Conservation (phyloP, 2,113 vertebrate genomes). For the Canis aureus region DNA sequence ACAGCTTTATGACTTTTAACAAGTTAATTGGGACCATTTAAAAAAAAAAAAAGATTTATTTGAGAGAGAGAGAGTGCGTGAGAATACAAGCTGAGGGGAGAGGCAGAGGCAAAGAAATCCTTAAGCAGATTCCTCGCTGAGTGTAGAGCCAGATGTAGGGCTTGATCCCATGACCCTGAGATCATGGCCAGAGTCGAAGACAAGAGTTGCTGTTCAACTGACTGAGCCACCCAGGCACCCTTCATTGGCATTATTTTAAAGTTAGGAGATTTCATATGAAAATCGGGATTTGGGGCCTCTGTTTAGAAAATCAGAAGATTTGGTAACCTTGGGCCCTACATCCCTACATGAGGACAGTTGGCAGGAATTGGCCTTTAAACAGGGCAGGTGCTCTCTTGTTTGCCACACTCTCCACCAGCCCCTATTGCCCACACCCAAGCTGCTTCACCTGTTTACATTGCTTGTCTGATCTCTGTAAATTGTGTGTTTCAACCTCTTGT, state of each 20-base stretch:
- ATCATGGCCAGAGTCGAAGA: background rate
- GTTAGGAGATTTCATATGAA: background rate
- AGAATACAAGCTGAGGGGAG: background rate
- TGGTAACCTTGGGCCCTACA: background rate
- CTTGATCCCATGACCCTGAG: background rate
- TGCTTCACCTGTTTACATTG: rapidly evolving
- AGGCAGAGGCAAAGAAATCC: background rate
- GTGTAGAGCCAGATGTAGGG: background rate
- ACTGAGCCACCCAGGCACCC: background rate
- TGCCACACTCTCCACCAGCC: background rate
- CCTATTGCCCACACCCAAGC: background rate
- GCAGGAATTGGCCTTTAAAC: background rate
- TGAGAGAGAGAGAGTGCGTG: background rate
- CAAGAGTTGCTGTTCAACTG: background rate
- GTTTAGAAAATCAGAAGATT: background rate
- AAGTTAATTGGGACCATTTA: background rate
- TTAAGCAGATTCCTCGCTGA: background rate
- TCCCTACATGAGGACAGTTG: background rate
- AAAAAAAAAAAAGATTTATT: background rate
- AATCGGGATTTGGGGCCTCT: background rate
- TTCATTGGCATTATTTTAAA: background rate
- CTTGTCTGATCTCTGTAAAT: background rate
- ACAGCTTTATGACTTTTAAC: background rate
- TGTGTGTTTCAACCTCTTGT: background rate
- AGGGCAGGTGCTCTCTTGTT: rapidly evolving